phyloP scores from a whole-genome alignment of 1,140 invertebrate species.

The Aphis craccivora region DNA sequence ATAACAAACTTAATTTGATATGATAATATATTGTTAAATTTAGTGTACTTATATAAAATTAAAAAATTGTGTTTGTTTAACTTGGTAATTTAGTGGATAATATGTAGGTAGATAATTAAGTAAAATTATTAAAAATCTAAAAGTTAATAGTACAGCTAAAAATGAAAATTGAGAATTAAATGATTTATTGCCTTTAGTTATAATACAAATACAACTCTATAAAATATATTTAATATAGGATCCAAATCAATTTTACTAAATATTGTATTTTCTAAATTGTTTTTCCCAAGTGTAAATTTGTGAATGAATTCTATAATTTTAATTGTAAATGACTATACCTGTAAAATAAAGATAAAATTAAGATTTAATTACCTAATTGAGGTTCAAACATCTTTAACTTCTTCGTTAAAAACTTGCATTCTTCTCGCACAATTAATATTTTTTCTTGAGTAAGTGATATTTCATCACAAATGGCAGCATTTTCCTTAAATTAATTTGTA shows the following conservation, averaged over 20 bases:
- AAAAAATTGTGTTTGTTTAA: too few relatives aligned
- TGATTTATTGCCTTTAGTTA: too few relatives aligned
- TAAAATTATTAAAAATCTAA: too few relatives aligned
- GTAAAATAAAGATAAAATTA: neutral
- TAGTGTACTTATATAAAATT: too few relatives aligned
- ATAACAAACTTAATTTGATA: too few relatives aligned
- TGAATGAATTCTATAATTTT: neutral
- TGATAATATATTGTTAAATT: too few relatives aligned
- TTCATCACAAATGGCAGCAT: conserved; percentile 83
- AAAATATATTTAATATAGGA: too few relatives aligned
- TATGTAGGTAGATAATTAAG: too few relatives aligned
- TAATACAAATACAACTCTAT: too few relatives aligned
- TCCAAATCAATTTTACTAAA: neutral
- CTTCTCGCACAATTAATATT: conserved; percentile 76
- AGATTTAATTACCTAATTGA: conserved; percentile 63
- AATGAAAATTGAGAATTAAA: too few relatives aligned
- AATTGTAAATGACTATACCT: neutral
- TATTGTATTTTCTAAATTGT: neutral
- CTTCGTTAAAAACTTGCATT: conserved; percentile 75
- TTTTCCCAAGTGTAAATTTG: neutral
- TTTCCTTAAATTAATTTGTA: conserved; percentile 69
- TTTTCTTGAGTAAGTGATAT: conserved; percentile 79
- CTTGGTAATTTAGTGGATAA: too few relatives aligned
- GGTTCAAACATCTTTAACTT: conserved; percentile 73
- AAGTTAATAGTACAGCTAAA: too few relatives aligned